Conservation (phyloP, 2,888 invertebrate genomes). For the Neoaliturus tenellus region DNA sequence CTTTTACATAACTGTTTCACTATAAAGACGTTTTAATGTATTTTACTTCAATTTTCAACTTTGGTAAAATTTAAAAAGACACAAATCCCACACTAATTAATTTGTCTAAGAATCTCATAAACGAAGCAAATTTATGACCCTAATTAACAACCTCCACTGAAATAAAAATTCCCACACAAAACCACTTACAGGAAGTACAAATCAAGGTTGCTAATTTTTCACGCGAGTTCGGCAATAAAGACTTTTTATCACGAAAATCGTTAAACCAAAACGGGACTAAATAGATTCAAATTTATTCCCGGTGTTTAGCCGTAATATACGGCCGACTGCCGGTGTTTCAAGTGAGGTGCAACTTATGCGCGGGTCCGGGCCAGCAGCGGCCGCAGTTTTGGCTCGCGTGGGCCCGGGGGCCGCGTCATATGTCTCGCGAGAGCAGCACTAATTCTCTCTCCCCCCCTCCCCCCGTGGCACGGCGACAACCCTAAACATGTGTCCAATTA, state of each 20-base stretch:
- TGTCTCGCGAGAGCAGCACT: conserved; percentile 1
- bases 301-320: conserved; percentile 20
- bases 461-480: too few species aligned
- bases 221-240: not conserved
- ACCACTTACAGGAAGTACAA: not conserved
- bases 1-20: too few species aligned
- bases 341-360: not conserved
- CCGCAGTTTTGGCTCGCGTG: not conserved
- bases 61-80: too few species aligned
- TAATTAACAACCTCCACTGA: too few species aligned
- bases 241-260: not conserved
- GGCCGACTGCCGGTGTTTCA: not conserved
- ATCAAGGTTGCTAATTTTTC: not conserved
- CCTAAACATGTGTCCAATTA: conserved; percentile 18
- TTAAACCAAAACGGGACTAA: conserved; percentile 1
- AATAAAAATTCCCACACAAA: not conserved
- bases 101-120: too few species aligned
- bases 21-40: too few species aligned
- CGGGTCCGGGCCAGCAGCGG: not conserved
- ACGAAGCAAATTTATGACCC: too few species aligned
- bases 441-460: not conserved
- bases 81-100: too few species aligned
- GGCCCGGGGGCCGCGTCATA: not conserved
- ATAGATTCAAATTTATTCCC: conserved; percentile 21
- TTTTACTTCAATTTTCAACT: too few species aligned